Base-by-base conservation (phyloP, 2,888 invertebrate genomes). In the Leptogaster cylindrica region DNA sequence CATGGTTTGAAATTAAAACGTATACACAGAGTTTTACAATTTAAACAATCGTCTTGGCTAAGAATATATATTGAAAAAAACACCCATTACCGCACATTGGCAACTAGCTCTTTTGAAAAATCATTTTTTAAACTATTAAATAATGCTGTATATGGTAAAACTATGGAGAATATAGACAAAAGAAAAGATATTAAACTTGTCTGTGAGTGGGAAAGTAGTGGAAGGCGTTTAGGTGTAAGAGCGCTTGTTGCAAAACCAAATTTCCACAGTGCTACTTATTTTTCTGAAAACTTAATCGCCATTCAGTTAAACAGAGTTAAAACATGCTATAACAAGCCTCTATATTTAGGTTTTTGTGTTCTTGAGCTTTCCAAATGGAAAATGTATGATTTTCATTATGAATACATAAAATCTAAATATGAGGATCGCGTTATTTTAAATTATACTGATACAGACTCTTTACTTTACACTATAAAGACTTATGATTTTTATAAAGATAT, bases 1-100 rank as follows among this genome's bases (percentile, higher is more conserved):
- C 58, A 75, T 25, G 78, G 77, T 1, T 41, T 78, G 14, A 72
- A 68, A 65, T 36, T 77, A 7, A 68, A 20, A 27, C 76, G 75
- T 72, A 73, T 77, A 14, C 75, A 76, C 67, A 64, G 75, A 8
- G 69, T 75, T 8, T 39, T 77, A 10, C 23, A 66, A 23, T 77
- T 77, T 68, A 64, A 68, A 12, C 76, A 77, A 73, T 73, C 72
- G 2, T 28, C 65, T 23, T 55, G 55, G 55, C 20, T 55, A 20
- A 58, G 16, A 58, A 20, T 2, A 14, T 41, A 61, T 41, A 61
- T 41, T 14, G n/a, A 41, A 1, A 27, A 14, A 12, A 61, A 61
- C 27, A 41, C 61, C 12, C 10, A 58, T 23, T 58, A 23, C 8
- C 16, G 36, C 4, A 39, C 39, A n/a, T 20, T 20, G 12, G 58